Base-by-base conservation (phyloP, 2,888 invertebrate genomes). In the Conus canariensis region DNA sequence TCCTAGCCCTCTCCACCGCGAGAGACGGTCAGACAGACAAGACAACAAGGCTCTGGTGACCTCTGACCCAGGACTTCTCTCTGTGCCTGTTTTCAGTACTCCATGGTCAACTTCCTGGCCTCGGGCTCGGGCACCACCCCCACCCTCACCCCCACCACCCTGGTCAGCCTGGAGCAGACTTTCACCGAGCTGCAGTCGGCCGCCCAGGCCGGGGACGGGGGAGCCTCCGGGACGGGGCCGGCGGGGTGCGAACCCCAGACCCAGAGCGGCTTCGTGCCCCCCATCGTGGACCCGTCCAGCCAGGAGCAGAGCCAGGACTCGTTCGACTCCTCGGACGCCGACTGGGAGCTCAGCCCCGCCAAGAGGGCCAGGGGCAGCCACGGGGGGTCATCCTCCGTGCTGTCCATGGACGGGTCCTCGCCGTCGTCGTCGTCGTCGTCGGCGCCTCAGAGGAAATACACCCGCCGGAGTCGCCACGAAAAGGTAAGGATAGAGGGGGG, bases 211-310 rank as follows among this genome's bases (percentile, higher is more conserved):
- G 90, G 91, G 56, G 82, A 5, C 56, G 10, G 19, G 19, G 16
- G 22, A 10, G 58, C 56, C 7, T 8, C 22, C 74, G 19, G 87
- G 25, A 64, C 22, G 10, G 60, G 12, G 45, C 58, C 16, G 30
- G 90, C 92, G 0, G 91, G 92, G 5, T 93, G 93, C 45, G 94
- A 94, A 87, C 93, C 93, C 5, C 93, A 6, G 22, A 94, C 94
- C 22, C 98, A 99, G 97, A 99, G 98, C 91, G 98, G 99, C 92
- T 99, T 99, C 96, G 98, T 99, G 92, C 99, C 99, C 91, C 99
- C 99, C 58, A 94, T 96, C 14, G 95, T 96, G 45, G 93, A 92
- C 83, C 91, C 92, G 14, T 90, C 90, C 83, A 91, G 91, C 90
- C 88, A 92, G n/a, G 94, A 94, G 59, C 91, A 93, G n/a, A 93